Conservation (phyloP, 2,888 invertebrate genomes). For the Cheilosia vulpina region DNA sequence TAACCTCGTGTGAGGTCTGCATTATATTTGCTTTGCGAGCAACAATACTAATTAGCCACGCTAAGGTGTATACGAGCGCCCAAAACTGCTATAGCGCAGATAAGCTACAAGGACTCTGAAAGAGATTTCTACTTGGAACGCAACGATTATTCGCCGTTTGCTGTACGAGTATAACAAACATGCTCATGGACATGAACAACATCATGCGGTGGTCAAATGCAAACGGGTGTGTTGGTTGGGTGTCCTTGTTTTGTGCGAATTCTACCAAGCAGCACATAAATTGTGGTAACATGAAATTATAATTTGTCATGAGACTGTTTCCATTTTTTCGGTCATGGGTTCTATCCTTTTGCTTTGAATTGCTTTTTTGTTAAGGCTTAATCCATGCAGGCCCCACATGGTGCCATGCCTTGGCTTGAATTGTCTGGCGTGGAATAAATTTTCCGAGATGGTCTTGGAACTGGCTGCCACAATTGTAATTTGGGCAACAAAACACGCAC, state of each 20-base stretch:
- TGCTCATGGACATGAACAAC: conserved; percentile 33
- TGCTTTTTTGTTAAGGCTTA: not conserved
- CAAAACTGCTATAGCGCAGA: not conserved
- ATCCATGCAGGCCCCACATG: conserved; percentile 23
- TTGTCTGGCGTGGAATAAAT: conserved; percentile 36
- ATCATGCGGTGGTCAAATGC: conserved; percentile 65
- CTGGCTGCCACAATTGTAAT: conserved; percentile 47
- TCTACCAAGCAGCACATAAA: conserved; percentile 54
- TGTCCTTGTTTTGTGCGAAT: conserved; percentile 38
- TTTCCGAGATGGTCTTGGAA: conserved; percentile 34
- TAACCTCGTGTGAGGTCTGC: not conserved
- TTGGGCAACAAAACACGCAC: conserved; percentile 37
- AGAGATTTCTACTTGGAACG: not conserved
- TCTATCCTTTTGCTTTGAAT: conserved; percentile 21
- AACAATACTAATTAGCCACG: conserved; percentile 32
- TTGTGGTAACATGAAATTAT: conserved; percentile 72
- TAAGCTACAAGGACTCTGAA: conserved; percentile 18
- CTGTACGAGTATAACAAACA: conserved; percentile 8
- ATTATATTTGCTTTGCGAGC: not conserved
- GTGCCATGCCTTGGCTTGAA: conserved; percentile 28
- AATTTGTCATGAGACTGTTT: conserved; percentile 61
- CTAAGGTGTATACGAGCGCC: conserved; percentile 17
- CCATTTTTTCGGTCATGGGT: conserved; percentile 35
- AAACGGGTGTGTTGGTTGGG: conserved; percentile 45
- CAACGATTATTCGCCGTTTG: not conserved